Percentiles rank a stretch among this genome's conserved stretches.
Conservation (phyloP, 2,888 invertebrate species). For the Apotomis betuletana region DNA sequence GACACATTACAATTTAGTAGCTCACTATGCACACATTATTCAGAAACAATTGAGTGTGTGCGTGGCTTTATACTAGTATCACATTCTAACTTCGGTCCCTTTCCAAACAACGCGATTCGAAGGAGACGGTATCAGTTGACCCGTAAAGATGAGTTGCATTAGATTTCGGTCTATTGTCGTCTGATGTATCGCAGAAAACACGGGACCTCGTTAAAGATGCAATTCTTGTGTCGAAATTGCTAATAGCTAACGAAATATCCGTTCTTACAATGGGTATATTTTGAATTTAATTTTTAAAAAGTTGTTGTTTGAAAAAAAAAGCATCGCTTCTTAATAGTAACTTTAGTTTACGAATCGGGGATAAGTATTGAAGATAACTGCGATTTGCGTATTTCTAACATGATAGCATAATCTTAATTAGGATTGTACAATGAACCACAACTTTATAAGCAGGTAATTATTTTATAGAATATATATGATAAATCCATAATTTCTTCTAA, state of each 20-base stretch:
- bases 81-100: slow-evolving; percentile 13
- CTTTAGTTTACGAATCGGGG: no score
- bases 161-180: slow-evolving; percentile 27
- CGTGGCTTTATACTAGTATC: slow-evolving; percentile 5
- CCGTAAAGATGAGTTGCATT: slow-evolving; percentile 27
- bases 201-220: slow-evolving; percentile 22
- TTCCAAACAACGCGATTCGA: slow-evolving; percentile 23
- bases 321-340: background rate
- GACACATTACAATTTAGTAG: background rate
- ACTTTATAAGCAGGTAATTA: background rate
- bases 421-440: background rate
- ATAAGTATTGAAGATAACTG: no score
- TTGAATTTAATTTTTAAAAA: slow-evolving; percentile 4
- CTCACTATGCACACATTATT: background rate
- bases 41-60: background rate
- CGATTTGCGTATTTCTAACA: no score
- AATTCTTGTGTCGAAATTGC: slow-evolving; percentile 28
- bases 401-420: background rate
- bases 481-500: background rate
- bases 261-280: slow-evolving; percentile 9
- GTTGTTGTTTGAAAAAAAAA: slow-evolving; percentile 11
- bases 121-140: slow-evolving; percentile 13
- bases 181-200: slow-evolving; percentile 21
- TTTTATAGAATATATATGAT: background rate
- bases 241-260: slow-evolving; percentile 16